Conservation (phyloP, 2,113 vertebrate species). For the Nansenia antarctica region DNA sequence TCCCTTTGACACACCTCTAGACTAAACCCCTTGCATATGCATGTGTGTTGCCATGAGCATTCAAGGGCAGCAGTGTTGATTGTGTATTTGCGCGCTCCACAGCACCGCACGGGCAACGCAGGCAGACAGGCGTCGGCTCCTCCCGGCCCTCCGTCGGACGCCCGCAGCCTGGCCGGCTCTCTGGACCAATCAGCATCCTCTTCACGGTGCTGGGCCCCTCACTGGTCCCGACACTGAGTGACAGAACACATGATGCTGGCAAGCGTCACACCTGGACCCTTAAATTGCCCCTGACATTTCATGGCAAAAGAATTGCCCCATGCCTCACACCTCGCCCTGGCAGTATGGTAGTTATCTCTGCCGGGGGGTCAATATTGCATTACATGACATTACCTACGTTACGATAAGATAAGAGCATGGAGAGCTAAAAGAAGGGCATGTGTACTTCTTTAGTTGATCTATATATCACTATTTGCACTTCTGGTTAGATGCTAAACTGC, state of each 20-base stretch:
- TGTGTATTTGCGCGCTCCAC: not conserved
- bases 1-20: not conserved
- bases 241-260: constrained; percentile 7
- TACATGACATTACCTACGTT: not conserved
- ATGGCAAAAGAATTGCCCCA: constrained; percentile 17
- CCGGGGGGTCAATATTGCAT: not conserved
- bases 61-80: constrained; percentile 6
- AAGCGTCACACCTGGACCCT: constrained; percentile 11
- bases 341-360: constrained; percentile 23
- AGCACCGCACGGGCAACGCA: not conserved
- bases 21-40: not conserved
- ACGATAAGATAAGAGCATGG: not conserved
- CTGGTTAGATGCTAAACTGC: too few species aligned
- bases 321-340: constrained; percentile 21
- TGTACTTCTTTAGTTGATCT: too few species aligned
- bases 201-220: not conserved
- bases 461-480: too few species aligned
- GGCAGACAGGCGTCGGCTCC: not conserved
- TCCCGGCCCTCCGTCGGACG: not conserved
- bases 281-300: constrained; percentile 7
- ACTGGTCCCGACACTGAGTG: constrained; percentile 3
- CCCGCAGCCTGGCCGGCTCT: not conserved
- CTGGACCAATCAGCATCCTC: constrained; percentile 6
- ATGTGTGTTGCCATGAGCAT: not conserved
- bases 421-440: not conserved